Conservation (phyloP, 1,140 invertebrate species). For the Chrysomallon squamiferum region DNA sequence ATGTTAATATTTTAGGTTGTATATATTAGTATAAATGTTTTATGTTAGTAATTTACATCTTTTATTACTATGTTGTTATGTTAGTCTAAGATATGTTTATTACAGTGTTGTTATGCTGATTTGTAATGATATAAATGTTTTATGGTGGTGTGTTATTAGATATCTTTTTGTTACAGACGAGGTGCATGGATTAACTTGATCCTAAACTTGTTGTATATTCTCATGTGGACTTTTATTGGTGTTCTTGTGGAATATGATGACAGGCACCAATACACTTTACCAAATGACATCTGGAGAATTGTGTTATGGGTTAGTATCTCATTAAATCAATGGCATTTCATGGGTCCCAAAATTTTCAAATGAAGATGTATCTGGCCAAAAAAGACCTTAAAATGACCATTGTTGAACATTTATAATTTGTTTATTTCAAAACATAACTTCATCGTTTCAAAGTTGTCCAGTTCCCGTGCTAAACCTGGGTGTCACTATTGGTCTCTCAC, state of each 20-base stretch:
- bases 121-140: too few relatives aligned
- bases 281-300: slow-evolving; percentile 56
- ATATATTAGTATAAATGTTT: too few relatives aligned
- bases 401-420: neutral
- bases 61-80: too few relatives aligned
- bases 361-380: neutral
- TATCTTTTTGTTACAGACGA: slow-evolving; percentile 34
- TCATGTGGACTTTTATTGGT: slow-evolving; percentile 56
- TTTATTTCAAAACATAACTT: slow-evolving; percentile 3
- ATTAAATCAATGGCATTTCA: neutral
- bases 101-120: too few relatives aligned
- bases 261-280: slow-evolving; percentile 47
- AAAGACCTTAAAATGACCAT: neutral
- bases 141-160: too few relatives aligned
- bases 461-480: too few relatives aligned
- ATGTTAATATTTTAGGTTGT: too few relatives aligned
- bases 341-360: neutral
- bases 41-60: too few relatives aligned
- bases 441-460: too few relatives aligned
- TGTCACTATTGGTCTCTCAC: too few relatives aligned
- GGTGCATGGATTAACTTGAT: slow-evolving; percentile 45
- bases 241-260: slow-evolving; percentile 52
- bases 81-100: too few relatives aligned
- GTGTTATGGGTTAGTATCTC: slow-evolving; percentile 48
- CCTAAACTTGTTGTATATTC: slow-evolving; percentile 55